Evolutionary conservation across 2,888 invertebrate species (phyloP).

Genomic region (Gortyna flavago): DNA sequence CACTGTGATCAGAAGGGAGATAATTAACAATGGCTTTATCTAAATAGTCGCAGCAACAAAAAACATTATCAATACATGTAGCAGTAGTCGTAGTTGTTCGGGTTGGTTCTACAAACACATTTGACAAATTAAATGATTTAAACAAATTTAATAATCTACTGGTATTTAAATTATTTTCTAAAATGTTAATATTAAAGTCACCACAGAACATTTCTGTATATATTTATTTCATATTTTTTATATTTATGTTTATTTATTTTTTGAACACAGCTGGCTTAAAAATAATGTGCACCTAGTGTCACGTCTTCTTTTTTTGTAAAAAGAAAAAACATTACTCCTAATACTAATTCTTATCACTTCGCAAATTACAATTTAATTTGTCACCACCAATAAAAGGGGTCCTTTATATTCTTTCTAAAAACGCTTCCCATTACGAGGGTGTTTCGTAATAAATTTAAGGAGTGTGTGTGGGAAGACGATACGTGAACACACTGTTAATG

Average conservation of each 20-base stretch:
- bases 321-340: neutral
- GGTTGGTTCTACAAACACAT: too few relatives aligned
- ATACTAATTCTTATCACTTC: neutral
- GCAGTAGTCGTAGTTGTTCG: too few relatives aligned
- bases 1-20: too few relatives aligned
- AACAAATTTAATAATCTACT: too few relatives aligned
- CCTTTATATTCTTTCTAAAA: slow-evolving; percentile 9
- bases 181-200: too few relatives aligned
- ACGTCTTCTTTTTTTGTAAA: neutral
- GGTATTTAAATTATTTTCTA: too few relatives aligned
- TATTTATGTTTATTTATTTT: neutral
- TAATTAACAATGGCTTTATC: too few relatives aligned
- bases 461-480: slow-evolving; percentile 8
- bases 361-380: slow-evolving; percentile 13
- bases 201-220: too few relatives aligned
- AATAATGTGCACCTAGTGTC: neutral
- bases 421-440: slow-evolving; percentile 20
- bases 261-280: neutral
- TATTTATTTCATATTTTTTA: too few relatives aligned
- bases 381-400: slow-evolving; percentile 19
- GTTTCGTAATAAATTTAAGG: slow-evolving; percentile 42
- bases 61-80: too few relatives aligned
- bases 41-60: too few relatives aligned
- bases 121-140: too few relatives aligned
- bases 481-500: slow-evolving; percentile 42